These are phyloP conservation scores for Subacronicta megacephala DNA, from an alignment of 2,888 invertebrate species.

Conservation along the genomic window DNA sequence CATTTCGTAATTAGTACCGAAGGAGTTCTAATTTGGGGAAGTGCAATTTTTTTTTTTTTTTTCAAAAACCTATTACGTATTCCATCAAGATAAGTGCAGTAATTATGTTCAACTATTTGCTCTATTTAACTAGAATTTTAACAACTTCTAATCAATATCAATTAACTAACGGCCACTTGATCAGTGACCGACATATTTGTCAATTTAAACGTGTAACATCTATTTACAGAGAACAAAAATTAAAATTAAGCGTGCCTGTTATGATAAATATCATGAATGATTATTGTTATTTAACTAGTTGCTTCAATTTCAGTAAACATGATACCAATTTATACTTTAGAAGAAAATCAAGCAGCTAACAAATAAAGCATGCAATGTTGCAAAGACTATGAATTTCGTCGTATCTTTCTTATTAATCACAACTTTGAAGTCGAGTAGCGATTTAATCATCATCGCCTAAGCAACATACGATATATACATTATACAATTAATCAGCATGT, in stretches of 20 bases:
- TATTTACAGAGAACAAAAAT: conserved; percentile 36
- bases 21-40: conserved; percentile 7
- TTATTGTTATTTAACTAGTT: conserved; percentile 32
- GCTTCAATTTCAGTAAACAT: conserved; percentile 22
- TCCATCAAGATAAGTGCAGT: conserved; percentile 34
- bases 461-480: conserved; percentile 48
- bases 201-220: conserved; percentile 52
- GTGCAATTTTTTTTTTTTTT: conserved; percentile 4
- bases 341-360: conserved; percentile 44
- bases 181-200: conserved; percentile 70
- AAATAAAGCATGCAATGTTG: conserved; percentile 56
- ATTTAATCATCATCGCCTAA: conserved; percentile 46
- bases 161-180: conserved; percentile 59
- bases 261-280: conserved; percentile 39
- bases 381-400: conserved; percentile 41
- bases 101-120: conserved; percentile 37
- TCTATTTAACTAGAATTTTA: conserved; percentile 53
- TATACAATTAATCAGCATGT: conserved; percentile 52
- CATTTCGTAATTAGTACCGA: conserved; percentile 3
- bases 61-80: conserved; percentile 22
- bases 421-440: conserved; percentile 23
- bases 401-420: conserved; percentile 27
- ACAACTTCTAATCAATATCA: conserved; percentile 65
- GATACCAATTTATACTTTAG: conserved; percentile 18
- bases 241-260: conserved; percentile 53